A percentile compares a stretch with the other conserved stretches of the same genome.
Evolutionary conservation across 2,797 vertebrate genomes (phyloP).

Genomic region (Jordanella pulchra): DNA sequence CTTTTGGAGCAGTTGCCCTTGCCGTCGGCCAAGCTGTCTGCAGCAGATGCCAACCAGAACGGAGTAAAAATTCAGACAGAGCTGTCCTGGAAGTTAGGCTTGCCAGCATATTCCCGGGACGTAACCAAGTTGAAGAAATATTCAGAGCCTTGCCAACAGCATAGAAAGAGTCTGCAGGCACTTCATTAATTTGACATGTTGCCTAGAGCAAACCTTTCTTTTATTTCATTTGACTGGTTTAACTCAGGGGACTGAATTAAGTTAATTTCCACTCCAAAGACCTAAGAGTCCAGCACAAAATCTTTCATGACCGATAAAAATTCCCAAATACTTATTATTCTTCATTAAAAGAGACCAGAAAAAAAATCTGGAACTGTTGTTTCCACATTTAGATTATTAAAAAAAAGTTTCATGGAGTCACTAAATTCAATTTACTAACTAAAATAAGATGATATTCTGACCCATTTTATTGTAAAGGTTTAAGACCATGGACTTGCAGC

Average conservation of each 20-base stretch:
- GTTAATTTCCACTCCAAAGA: conserved; percentile 47
- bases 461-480: background rate
- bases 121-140: conserved; percentile 57
- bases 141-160: conserved; percentile 42
- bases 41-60: conserved; percentile 71
- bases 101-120: conserved; percentile 52
- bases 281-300: conserved; percentile 18
- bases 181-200: conserved; percentile 76
- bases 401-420: background rate
- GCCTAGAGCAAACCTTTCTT: conserved; percentile 61
- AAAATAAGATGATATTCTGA: background rate
- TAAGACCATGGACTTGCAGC: no score
- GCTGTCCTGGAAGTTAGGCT: conserved; percentile 58
- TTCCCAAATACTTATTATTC: background rate
- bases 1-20: conserved; percentile 69
- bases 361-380: background rate
- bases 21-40: conserved; percentile 76
- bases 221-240: conserved; percentile 47
- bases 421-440: background rate
- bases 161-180: conserved; percentile 59
- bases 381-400: background rate
- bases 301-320: conserved; percentile 2
- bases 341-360: background rate
- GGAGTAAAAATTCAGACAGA: conserved; percentile 63
- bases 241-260: conserved; percentile 39